Base-by-base conservation (phyloP, 2,888 invertebrate species). In the Polydrusus cervinus region DNA sequence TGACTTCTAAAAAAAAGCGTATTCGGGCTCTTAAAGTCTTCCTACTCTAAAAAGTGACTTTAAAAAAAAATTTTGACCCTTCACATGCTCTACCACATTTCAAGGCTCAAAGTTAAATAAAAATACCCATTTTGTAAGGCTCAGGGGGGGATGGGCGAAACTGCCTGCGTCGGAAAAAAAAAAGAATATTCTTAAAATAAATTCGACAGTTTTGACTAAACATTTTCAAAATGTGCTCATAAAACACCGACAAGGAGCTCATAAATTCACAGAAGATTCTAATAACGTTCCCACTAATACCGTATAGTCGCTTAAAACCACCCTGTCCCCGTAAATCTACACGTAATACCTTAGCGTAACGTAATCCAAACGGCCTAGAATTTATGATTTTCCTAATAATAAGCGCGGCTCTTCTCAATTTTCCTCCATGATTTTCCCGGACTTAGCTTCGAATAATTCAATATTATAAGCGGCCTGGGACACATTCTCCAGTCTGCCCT, bases 301-400 rank as follows among this genome's bases (percentile, higher is more conserved):
- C 65, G 51, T 18, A 67, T 61, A 73, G 55, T 64, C 68, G 74
- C 57, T 74, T 69, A 74, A 74, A 74, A 74, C 68, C 74, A 65
- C 69, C 69, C 69, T 68, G 60, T 64, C 69, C 70, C 74, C 64
- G 74, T 74, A 74, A 74, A 74, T 74, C 74, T 70, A 47, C 70
- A 69, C 74, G 60, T 74, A 74, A 74, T 74, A 70, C 74, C 68
- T 57, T 43, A 60, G 25, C 49, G 69, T 49, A 65, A 74, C 70
- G 66, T 74, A 74, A 74, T 74, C 74, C 74, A 66, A 60, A 47
- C 49, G 65, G 64, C 60, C 65, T 51, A 66, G 61, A 74, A 74
- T 74, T 74, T 74, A 74, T 67, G 75, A 61, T 62, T 67, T 68
- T 72, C 68, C 75, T 75, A 75, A 75, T 75, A 75, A 75, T 75